phyloP scores from a whole-genome alignment of 2,113 vertebrate genomes.

The Conger conger region DNA sequence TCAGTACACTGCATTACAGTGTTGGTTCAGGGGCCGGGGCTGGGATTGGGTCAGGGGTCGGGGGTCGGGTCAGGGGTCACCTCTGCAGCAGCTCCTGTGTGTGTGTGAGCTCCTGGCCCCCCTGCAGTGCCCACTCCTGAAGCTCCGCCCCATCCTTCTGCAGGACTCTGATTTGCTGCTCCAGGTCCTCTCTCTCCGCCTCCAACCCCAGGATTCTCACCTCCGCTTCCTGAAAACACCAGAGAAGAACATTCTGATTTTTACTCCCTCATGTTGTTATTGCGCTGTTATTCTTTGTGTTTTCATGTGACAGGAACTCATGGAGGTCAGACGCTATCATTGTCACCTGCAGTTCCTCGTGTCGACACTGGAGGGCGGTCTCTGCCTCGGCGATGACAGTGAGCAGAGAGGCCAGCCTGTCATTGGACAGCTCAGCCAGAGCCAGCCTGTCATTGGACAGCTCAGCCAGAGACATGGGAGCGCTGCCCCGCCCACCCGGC shows the following conservation, averaged over 20 bases:
- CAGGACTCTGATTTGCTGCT: conserved; percentile 50
- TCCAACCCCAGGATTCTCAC: conserved; percentile 38
- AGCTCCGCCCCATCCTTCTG: conserved; percentile 49
- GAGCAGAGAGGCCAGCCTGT: conserved; percentile 57
- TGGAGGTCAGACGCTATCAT: neutral
- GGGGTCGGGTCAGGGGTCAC: conserved; percentile 29
- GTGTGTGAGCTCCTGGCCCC: conserved; percentile 48
- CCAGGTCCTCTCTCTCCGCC: conserved; percentile 42
- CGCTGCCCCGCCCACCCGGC: conserved; percentile 27
- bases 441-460: conserved; percentile 40
- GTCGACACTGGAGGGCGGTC: conserved; percentile 55
- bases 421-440: conserved; percentile 29
- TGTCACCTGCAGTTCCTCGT: conserved; percentile 61
- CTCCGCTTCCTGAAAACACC: conserved; percentile 49
- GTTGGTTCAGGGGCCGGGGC: no score
- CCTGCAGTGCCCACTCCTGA: conserved; percentile 38
- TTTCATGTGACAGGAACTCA: neutral
- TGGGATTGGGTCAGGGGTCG: no score
- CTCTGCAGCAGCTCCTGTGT: conserved; percentile 50
- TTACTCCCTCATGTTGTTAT: neutral
- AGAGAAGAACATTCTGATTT: neutral
- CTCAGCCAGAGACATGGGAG: conserved; percentile 20
- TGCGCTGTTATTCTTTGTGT: neutral
- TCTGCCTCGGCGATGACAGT: conserved; percentile 59
- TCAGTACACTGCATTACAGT: no score